These are phyloP conservation scores for Sphyrna mokarran DNA, from an alignment of 2,113 vertebrate species.

Conservation along the genomic window DNA sequence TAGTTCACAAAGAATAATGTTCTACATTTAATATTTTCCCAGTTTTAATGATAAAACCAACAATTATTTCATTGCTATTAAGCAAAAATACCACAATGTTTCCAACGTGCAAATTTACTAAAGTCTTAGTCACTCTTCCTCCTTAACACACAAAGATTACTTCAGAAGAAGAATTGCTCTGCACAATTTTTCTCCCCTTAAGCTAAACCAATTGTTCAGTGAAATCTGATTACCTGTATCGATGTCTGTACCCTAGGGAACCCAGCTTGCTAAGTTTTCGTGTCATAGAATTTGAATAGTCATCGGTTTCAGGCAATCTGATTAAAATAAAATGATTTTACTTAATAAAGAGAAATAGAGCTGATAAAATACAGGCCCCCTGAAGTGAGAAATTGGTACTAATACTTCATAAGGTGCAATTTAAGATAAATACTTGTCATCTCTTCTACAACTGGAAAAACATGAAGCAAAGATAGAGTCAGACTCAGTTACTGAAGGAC, in stretches of 20 bases:
- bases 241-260: slow-evolving; percentile 70
- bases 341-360: not conserved
- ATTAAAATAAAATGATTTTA: slow-evolving; percentile 21
- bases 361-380: not conserved
- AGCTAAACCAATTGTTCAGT: not conserved
- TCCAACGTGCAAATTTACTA: not conserved
- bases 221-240: slow-evolving; percentile 63
- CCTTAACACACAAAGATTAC: slow-evolving; percentile 17
- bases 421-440: not conserved
- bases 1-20: not conserved
- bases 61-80: not conserved
- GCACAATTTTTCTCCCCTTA: not conserved
- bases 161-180: slow-evolving; percentile 23
- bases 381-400: not conserved
- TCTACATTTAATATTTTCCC: not conserved
- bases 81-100: not conserved
- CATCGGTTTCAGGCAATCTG: slow-evolving; percentile 74
- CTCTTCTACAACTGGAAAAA: not conserved
- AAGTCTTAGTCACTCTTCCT: not conserved
- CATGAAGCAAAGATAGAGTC: not conserved
- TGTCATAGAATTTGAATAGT: slow-evolving; percentile 59
- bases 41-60: not conserved
- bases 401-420: not conserved
- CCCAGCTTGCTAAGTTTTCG: slow-evolving; percentile 77
- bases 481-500: not conserved